Evolutionary conservation across 2,113 vertebrate species (phyloP), one percentile per base, ranked within the genome.

Genomic region (Gymnarchus niloticus): DNA sequence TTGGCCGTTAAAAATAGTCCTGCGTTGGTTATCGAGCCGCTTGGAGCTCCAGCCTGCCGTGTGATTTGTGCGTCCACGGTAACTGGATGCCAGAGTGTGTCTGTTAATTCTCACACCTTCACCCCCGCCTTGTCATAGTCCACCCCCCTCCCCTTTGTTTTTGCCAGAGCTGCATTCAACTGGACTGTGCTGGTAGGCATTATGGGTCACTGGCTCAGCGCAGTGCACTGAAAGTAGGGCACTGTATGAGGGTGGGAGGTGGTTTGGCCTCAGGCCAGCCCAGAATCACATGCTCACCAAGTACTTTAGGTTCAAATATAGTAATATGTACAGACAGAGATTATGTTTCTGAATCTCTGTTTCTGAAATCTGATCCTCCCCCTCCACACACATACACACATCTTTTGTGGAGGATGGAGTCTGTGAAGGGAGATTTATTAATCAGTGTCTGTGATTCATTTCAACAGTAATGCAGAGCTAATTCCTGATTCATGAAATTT

Each of bases 181-280:
- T 5, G 6, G 37, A 28, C 59, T n/a, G 48, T 21, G 19, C 23
- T 73, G 48, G 14, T 65, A 25, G 46, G 84, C 73, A 37, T 44
- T 48, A 73, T 41, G 84, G 84, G 48, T 52, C 28, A 65, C 10
- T 14, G 2, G 17, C 25, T 25, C 54, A 19, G 25, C 59, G 9
- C 25, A 52, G 59, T 5, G 57, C 23, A 19, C 48, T 54, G 46
- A 84, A 84, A 69, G 59, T 73, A 73, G 83, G 83, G 46, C 83
- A 73, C 12, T 17, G 14, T 25, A 14, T 23, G 0, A 48, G 46
- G 46, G 46, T 7, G 2, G n/a, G 48, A n/a, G 80, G 1, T 48
- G 59, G 59, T 51, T 41, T 28, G 41, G 12, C 3, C 41, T 51
- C 10, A n/a, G 19, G 37, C 14, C 9, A 41, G 56, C 57, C 56